Evolutionary conservation across 2,797 vertebrate genomes (phyloP), one percentile per base, ranked within the genome.

Genomic region (Clarias laeviceps): DNA sequence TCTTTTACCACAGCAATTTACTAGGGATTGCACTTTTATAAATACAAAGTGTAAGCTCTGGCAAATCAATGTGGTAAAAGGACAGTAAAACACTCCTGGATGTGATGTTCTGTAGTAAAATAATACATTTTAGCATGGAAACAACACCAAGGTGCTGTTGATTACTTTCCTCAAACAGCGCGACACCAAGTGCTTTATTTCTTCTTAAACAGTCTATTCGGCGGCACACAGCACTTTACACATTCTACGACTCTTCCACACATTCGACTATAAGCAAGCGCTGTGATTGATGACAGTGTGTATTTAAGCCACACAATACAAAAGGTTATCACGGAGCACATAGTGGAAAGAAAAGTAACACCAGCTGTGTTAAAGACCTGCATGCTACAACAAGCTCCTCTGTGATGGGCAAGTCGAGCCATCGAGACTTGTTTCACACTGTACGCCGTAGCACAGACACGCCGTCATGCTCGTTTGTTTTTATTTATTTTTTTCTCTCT

Each of bases 381-480:
- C 87, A 74, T 87, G 89, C 81, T 72, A 34, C 70, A 59, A 86
- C 89, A 88, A 62, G 88, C 82, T 74, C 65, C 65, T 1, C 20
- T 74, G 27, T 69, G 64, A 66, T 59, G 64, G 40, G 70, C 59
- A 66, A 84, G 81, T 77, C 12, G 40, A 22, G 32, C n/a, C 54
- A 70, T 54, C 45, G n/a, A 82, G 45, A 32, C 62, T 34, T 74
- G 79, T 40, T 45, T 45, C 40, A 45, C 40, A 11, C 40, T 45
- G 22, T 27, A 18, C 61, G 40, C 37, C 57, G 57, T 81, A 54
- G 64, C n/a, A n/a, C 74, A 72, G 54, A 68, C 66, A 56, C 34
- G 77, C 64, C 72, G 82, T 65, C 79, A 27, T 74, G 78, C 59
- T 29, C 24, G 61, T 40, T 82, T 85, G n/a, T 50, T 66, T 79